Base-by-base conservation (phyloP, 2,113 vertebrate genomes). In the Nannospalax galili region DNA sequence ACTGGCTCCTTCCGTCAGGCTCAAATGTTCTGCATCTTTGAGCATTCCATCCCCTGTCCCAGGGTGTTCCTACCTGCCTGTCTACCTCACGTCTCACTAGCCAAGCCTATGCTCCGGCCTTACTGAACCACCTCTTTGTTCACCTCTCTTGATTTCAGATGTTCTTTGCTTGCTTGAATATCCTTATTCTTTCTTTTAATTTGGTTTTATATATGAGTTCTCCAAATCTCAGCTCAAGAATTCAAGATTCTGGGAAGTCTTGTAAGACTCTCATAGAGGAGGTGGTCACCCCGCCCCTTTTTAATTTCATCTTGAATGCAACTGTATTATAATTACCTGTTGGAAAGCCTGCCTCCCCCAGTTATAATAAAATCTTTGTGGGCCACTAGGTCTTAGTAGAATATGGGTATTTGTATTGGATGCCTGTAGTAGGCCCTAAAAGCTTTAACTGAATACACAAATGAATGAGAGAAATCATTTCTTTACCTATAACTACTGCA, bases 401-500 rank as follows among this genome's bases (percentile, higher is more conserved):
- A 42, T 72, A 69, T 11, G 9, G 17, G 0, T 82, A 82, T 77
- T 93, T 72, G 42, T 16, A 60, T 32, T 78, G 69, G 15, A 15
- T 94, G 37, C 9, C 52, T 92, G 1, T 74, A 20, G 64, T 48
- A 92, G 52, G 40, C 69, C 78, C 62, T 88, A 52, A 90, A 94
- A 52, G 20, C 28, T 80, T 81, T 85, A 67, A 35, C 3, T 89
- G 60, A 79, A 93, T 87, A 79, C 2, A 90, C 3, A 3, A 65
- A 90, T n/a, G 74, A 96, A 79, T 91, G 30, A 80, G 15, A 75
- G 64, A 35, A 35, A 62, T 30, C 26, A 79, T 92, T 77, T 85
- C 42, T 92, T 90, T 95, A 60, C 67, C n/a, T 89, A 79, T 45
- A 93, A 72, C 62, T 88, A 85, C 74, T 89, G n/a, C 64, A 48